Percentiles rank a stretch among this genome's conserved stretches.
These are phyloP conservation scores for Proteles cristata DNA, from an alignment of 2,113 vertebrate genomes.

Conservation along the genomic window DNA sequence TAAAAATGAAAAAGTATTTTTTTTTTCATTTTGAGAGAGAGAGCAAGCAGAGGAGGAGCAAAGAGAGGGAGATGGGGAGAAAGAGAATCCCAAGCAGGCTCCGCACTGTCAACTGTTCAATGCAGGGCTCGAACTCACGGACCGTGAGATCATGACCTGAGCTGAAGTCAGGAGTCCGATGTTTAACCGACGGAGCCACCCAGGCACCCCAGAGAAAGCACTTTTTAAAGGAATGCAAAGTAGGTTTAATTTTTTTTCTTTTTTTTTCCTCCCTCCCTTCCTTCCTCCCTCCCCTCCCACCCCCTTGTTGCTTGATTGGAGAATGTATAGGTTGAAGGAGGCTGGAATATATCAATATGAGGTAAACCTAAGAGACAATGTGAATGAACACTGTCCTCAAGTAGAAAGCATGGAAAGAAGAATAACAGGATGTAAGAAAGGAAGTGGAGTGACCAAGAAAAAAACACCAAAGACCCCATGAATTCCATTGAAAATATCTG, in stretches of 20 bases:
- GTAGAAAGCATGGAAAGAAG: neutral
- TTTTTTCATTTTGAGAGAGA: neutral
- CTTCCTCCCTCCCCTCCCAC: neutral
- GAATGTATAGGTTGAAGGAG: slow-evolving; percentile 4
- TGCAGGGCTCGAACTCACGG: too few relatives aligned
- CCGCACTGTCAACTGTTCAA: too few relatives aligned
- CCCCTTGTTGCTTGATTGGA: slow-evolving; percentile 34
- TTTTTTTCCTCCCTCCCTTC: too few relatives aligned
- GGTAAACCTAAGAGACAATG: neutral
- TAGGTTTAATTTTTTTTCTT: neutral
- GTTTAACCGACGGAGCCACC: too few relatives aligned
- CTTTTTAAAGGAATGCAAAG: neutral
- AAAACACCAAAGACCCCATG: neutral
- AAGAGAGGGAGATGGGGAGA: too few relatives aligned
- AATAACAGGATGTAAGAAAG: neutral
- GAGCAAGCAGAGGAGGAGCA: too few relatives aligned
- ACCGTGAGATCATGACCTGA: too few relatives aligned
- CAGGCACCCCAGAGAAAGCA: neutral
- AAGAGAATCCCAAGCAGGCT: too few relatives aligned
- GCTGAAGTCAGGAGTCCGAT: too few relatives aligned
- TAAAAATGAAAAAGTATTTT: slow-evolving; percentile 7
- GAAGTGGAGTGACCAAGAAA: neutral
- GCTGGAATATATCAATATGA: slow-evolving; percentile 11
- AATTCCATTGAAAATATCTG: slow-evolving; percentile 12
- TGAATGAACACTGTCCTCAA: slow-evolving; percentile 34